Conservation (phyloP, 2,113 vertebrate species). For the Triplophysa siluroides region DNA sequence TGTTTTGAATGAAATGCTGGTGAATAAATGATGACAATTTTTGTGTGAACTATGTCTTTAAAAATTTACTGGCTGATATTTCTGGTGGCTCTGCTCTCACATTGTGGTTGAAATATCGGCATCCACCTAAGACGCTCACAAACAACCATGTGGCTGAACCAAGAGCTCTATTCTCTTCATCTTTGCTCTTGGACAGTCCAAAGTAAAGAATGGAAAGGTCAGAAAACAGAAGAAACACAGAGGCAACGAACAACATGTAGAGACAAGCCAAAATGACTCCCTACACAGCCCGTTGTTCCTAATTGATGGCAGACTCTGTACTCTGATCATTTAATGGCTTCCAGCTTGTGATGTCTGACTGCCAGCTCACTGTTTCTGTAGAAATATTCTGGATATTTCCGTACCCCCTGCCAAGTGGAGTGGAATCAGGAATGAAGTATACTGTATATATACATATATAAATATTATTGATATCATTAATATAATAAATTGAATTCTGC, state of each 20-base stretch:
- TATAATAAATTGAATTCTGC: background rate
- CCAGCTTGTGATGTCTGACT: constrained; percentile 65
- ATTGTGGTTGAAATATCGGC: background rate
- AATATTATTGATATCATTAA: too few species aligned
- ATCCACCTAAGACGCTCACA: background rate
- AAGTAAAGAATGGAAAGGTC: constrained; percentile 13
- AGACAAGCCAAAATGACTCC: constrained; percentile 49
- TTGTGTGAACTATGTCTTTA: too few species aligned
- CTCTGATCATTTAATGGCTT: constrained; percentile 68
- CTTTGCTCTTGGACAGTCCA: background rate
- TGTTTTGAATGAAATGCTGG: too few species aligned
- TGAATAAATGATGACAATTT: too few species aligned
- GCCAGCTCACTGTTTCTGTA: constrained; percentile 48
- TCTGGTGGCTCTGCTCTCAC: background rate
- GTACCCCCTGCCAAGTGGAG: constrained; percentile 1
- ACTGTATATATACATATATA: too few species aligned
- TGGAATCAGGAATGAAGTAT: background rate
- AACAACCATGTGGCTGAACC: background rate
- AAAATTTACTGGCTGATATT: too few species aligned
- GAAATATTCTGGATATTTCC: constrained; percentile 50
- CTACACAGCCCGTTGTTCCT: constrained; percentile 58
- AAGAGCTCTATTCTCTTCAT: background rate
- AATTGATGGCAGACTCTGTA: constrained; percentile 71
- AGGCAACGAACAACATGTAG: background rate
- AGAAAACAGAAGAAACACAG: constrained; percentile 12